Evolutionary conservation across 2,888 invertebrate species (phyloP).

Genomic region (Malacosoma neustria): DNA sequence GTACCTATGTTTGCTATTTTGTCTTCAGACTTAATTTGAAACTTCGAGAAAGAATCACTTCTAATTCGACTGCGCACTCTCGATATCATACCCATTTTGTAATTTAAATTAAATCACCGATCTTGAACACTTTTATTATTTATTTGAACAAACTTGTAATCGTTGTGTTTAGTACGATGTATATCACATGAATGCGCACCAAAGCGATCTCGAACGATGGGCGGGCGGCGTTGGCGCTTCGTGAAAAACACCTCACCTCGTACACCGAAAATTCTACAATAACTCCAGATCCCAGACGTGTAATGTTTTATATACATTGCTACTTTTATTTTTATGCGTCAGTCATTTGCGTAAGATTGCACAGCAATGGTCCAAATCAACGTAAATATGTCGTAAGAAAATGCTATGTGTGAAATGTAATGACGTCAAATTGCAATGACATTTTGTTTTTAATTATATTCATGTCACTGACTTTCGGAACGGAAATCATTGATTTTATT

Average conservation of each 20-base stretch:
- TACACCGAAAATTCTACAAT: too few species aligned
- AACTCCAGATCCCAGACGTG: constrained; percentile 4
- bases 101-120: constrained; percentile 3
- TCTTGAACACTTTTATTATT: constrained; percentile 5
- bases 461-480: constrained; percentile 56
- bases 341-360: neutral
- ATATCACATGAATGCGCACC: constrained; percentile 56
- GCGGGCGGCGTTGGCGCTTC: constrained; percentile 41
- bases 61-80: constrained; percentile 80
- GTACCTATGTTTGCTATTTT: constrained; percentile 82
- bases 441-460: constrained; percentile 50
- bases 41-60: constrained; percentile 77
- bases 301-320: constrained; percentile 24
- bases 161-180: constrained; percentile 34
- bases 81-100: constrained; percentile 81
- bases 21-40: constrained; percentile 77
- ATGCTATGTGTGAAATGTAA: constrained; percentile 5
- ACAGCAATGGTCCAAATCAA: constrained; percentile 18
- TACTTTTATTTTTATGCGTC: constrained; percentile 5
- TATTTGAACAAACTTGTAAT: constrained; percentile 11
- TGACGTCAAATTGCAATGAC: constrained; percentile 31
- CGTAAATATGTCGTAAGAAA: constrained; percentile 2
- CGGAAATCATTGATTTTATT: constrained; percentile 19
- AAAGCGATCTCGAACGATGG: constrained; percentile 22
- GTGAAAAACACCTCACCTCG: constrained; percentile 7